Conservation (phyloP, 2,113 vertebrate species). For the Rhynchomys soricoides region DNA sequence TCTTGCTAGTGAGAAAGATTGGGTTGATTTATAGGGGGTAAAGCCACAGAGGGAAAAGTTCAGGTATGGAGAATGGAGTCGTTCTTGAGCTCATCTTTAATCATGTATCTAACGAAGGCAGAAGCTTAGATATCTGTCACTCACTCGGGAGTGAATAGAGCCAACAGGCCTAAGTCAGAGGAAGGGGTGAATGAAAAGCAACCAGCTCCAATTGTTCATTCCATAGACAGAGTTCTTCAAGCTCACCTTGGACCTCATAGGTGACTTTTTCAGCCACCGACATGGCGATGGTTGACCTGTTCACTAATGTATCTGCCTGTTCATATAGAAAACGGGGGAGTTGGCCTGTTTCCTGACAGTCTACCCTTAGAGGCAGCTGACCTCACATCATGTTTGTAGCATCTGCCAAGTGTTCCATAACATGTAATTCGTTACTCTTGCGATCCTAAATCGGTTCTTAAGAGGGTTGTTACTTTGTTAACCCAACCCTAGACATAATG, state of each 20-base stretch:
- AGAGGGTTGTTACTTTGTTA: neutral
- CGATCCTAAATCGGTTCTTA: neutral
- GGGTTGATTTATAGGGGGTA: neutral
- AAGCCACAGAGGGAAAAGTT: neutral
- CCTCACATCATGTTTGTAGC: accelerated
- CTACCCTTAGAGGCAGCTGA: neutral
- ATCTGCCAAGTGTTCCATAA: neutral
- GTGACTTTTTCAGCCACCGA: neutral
- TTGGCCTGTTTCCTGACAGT: neutral
- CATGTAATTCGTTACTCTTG: neutral
- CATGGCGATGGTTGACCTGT: neutral
- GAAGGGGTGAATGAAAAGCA: neutral
- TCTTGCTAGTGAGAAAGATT: neutral
- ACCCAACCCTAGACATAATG: neutral
- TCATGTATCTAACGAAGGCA: neutral
- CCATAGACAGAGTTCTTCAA: neutral
- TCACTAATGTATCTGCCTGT: neutral
- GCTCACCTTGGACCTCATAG: neutral
- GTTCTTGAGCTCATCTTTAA: neutral
- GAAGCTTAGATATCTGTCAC: neutral
- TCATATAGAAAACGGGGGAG: neutral
- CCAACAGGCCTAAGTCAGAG: neutral
- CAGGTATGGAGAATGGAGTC: neutral
- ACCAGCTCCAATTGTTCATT: too few species aligned
- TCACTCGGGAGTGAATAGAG: neutral